phyloP scores from a whole-genome alignment of 2,888 invertebrate genomes.

The Hemithea aestivaria region DNA sequence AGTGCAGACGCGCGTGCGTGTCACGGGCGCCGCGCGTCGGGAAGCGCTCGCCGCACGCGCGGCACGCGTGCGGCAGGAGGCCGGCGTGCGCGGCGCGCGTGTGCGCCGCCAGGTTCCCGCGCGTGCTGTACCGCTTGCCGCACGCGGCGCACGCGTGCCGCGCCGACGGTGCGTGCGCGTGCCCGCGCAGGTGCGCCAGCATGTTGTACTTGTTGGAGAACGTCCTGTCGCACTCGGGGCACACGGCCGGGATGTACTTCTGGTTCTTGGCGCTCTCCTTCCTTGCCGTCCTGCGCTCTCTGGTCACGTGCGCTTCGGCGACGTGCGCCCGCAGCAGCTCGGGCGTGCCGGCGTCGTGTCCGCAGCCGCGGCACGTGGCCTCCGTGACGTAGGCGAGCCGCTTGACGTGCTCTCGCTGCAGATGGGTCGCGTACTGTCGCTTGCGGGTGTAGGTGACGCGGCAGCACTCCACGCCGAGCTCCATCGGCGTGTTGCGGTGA shows the following conservation, averaged over 20 bases:
- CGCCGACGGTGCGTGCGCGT: conserved; percentile 39
- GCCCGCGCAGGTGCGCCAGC: conserved; percentile 67
- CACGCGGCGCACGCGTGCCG: conserved; percentile 60
- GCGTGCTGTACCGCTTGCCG: conserved; percentile 60
- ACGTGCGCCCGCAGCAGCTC: conserved; percentile 35
- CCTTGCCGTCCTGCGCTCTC: conserved; percentile 21
- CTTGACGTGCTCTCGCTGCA: conserved; percentile 41
- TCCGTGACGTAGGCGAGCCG: conserved; percentile 5
- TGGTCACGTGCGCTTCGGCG: conserved; percentile 19
- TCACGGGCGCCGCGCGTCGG: conserved; percentile 58
- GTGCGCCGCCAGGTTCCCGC: conserved; percentile 65
- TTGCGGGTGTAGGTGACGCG: conserved; percentile 11
- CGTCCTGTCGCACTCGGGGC: conserved; percentile 67
- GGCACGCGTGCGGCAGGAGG: conserved; percentile 57
- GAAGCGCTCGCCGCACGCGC: conserved; percentile 69
- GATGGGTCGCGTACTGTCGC: conserved; percentile 36
- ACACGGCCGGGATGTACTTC: conserved; percentile 60
- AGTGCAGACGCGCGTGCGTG: conserved; percentile 62
- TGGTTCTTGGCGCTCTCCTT: conserved; percentile 32
- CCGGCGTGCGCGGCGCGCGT: conserved; percentile 61
- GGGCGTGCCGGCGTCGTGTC: conserved; percentile 28
- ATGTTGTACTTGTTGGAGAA: conserved; percentile 72
- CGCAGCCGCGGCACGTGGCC: conserved; percentile 44
- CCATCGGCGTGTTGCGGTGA: conserved; percentile 48
- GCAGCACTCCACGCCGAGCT: conserved; percentile 45